Evolutionary conservation across 2,113 vertebrate species (phyloP).

Genomic region (cattle (Bos taurus)): ARS-UCD2.0 NC_037343.1:32294501-32295000

Average conservation of each 20-base stretch:
- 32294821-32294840: background rate
- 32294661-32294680: background rate
- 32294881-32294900: background rate
- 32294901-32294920: background rate
- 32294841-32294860: background rate
- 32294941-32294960: background rate
- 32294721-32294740: background rate
- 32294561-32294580: background rate
- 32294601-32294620: background rate
- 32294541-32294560: background rate
- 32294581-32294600: background rate
- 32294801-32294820: background rate
- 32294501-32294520: background rate
- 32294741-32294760: background rate
- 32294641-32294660: background rate
- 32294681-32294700: background rate
- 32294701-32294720: background rate
- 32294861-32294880: background rate
- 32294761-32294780: background rate
- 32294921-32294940: background rate
- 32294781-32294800: background rate
- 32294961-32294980: background rate
- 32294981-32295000: background rate
- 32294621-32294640: background rate
- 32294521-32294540: background rate